Percentiles rank a stretch among this genome's conserved stretches.
phyloP scores from a whole-genome alignment of 2,797 vertebrate genomes.

The Poecilia gillii region DNA sequence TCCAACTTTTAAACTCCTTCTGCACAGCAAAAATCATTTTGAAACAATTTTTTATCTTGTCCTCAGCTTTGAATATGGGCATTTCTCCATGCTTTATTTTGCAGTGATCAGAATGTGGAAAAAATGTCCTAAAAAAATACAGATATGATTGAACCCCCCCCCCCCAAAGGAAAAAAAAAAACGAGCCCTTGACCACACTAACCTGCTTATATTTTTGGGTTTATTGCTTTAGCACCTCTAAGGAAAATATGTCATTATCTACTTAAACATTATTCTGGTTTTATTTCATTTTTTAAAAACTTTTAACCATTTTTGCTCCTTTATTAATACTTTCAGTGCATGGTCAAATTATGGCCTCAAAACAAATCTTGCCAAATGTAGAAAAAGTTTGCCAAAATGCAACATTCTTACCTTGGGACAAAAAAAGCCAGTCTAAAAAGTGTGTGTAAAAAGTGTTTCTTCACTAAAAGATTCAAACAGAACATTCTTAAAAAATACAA shows the following conservation, averaged over 20 bases:
- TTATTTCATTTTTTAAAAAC: background rate
- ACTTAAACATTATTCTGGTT: background rate
- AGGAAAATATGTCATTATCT: no score
- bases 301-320: background rate
- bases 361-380: background rate
- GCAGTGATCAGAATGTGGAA: background rate
- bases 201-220: background rate
- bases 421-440: background rate
- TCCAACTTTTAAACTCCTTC: background rate
- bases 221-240: no score
- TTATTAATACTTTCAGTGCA: background rate
- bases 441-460: background rate
- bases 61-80: background rate
- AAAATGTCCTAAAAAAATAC: background rate
- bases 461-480: background rate
- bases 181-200: background rate
- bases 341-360: background rate
- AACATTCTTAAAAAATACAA: background rate
- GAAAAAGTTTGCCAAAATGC: background rate
- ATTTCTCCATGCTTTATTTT: background rate
- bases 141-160: background rate
- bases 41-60: background rate
- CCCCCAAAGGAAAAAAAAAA: no score
- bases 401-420: background rate
- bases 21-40: background rate